Evolutionary conservation across 2,888 invertebrate species (phyloP).

Genomic region (Cheilosia impressa): DNA sequence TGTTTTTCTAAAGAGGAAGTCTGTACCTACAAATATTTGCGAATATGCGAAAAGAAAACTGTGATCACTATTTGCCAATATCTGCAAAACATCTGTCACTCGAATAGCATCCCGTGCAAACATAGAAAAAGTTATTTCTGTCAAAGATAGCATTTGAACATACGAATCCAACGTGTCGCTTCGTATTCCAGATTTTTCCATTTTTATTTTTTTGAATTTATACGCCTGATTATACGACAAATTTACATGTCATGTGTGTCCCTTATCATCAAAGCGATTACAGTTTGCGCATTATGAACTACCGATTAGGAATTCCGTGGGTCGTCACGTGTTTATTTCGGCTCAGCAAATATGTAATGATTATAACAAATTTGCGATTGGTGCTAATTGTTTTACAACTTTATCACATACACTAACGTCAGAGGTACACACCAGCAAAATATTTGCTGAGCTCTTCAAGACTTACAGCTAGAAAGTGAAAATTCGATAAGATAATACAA

Average conservation of each 20-base stretch:
- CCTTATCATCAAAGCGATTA: slow-evolving; percentile 16
- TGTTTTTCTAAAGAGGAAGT: too few species aligned
- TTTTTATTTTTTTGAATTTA: too few species aligned
- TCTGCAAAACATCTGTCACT: too few species aligned
- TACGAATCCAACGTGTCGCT: too few species aligned
- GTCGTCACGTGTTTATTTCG: not conserved
- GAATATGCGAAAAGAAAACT: too few species aligned
- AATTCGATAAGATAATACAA: slow-evolving; percentile 50
- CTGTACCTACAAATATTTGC: too few species aligned
- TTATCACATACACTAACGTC: slow-evolving; percentile 14
- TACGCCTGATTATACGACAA: too few species aligned
- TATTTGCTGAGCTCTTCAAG: slow-evolving; percentile 6
- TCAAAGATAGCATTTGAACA: too few species aligned
- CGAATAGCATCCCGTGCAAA: too few species aligned
- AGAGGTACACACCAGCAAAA: slow-evolving; percentile 1
- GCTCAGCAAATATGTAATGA: slow-evolving; percentile 32
- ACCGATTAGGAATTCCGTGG: not conserved
- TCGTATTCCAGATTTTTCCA: too few species aligned
- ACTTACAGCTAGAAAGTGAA: slow-evolving; percentile 53
- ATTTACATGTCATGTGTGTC: slow-evolving; percentile 32
- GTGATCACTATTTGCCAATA: too few species aligned
- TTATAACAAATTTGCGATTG: slow-evolving; percentile 19
- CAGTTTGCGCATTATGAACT: not conserved
- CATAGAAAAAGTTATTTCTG: too few species aligned
- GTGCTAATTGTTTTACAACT: slow-evolving; percentile 43